A percentile compares a stretch with the other conserved stretches of the same genome.
Conservation (phyloP, 2,797 vertebrate genomes). For the Ataeniobius toweri region DNA sequence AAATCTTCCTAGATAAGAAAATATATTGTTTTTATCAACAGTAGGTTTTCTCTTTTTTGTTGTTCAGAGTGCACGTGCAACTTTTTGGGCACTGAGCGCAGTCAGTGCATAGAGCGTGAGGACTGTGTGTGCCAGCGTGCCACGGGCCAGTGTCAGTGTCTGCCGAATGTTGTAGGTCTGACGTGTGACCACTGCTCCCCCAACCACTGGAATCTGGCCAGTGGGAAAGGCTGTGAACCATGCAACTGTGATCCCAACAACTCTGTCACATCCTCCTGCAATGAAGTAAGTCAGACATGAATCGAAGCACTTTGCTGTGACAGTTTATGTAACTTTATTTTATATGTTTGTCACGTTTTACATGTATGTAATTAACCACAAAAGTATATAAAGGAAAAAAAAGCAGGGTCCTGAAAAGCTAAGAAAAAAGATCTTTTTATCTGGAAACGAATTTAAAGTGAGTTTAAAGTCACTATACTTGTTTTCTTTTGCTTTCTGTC, state of each 20-base stretch:
- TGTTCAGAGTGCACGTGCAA: conserved; percentile 91
- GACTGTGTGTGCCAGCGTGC: conserved; percentile 87
- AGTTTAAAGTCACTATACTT: neutral
- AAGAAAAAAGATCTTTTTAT: neutral
- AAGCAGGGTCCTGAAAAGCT: neutral
- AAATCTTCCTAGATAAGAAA: neutral
- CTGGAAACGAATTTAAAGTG: neutral
- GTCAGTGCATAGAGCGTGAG: conserved; percentile 85
- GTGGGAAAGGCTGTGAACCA: conserved; percentile 85
- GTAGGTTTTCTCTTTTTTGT: neutral
- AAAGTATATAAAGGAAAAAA: too few relatives aligned
- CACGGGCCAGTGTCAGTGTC: conserved; percentile 92
- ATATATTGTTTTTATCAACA: neutral
- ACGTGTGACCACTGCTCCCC: conserved; percentile 91
- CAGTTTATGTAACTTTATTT: neutral
- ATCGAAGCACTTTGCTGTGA: neutral
- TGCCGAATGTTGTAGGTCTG: conserved; percentile 87
- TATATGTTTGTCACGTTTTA: neutral
- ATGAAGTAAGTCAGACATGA: conserved; percentile 82
- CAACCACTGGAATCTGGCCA: conserved; percentile 93
- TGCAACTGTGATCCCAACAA: conserved; percentile 90
- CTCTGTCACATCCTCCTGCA: conserved; percentile 86
- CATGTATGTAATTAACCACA: too few relatives aligned
- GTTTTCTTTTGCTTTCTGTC: neutral
- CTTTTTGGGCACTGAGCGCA: conserved; percentile 85